Base-by-base conservation (phyloP, 1,140 invertebrate species). In the Drosophila ercepeae region DNA sequence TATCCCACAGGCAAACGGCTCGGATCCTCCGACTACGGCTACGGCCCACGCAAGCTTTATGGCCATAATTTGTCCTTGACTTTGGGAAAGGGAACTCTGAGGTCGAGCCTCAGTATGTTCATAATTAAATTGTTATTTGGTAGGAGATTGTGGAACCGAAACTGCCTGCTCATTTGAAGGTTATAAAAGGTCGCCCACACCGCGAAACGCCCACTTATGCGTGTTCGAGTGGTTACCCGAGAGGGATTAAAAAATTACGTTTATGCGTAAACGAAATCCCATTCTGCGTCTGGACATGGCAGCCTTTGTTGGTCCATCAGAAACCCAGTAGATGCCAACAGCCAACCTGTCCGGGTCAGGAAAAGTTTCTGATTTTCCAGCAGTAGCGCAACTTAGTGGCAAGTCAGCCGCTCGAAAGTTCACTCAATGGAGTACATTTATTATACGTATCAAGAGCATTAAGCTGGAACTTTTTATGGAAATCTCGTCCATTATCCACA, bases 111-210 rank as follows among this genome's bases (percentile, higher is more conserved):
- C 41, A 21, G 48, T 39, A 60, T 75, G 67, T 73, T 86, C 76
- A 86, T 84, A 84, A 84, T 84, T 86, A 84, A 84, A 84, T 76
- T 76, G 65, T 76, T 84, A 76, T 76, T 86, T 79, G 67, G 72
- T 63, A 44, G 36, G 45, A 44, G 59, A 78, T 57, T 36, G 44
- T 59, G 59, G 58, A 29, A 42, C 70, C 34, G 61, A 75, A 83
- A 72, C 57, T 78, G 81, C 54, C 34, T 69, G 63, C 76, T 73
- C 81, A 86, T 84, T 84, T 86, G 36, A 71, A 88, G 81, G 81
- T 88, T 77, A 67, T 67, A 55, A 81, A 86, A 86, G 82, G 81
- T 86, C 81, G 54, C 39, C 23, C 16, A 7, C 48, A 23, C 27
- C 32, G 4, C 25, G 23, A 60, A 53, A 29, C 27, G 8, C 29